Conservation (phyloP, 2,797 vertebrate species). For the Acropternis orthonyx region DNA sequence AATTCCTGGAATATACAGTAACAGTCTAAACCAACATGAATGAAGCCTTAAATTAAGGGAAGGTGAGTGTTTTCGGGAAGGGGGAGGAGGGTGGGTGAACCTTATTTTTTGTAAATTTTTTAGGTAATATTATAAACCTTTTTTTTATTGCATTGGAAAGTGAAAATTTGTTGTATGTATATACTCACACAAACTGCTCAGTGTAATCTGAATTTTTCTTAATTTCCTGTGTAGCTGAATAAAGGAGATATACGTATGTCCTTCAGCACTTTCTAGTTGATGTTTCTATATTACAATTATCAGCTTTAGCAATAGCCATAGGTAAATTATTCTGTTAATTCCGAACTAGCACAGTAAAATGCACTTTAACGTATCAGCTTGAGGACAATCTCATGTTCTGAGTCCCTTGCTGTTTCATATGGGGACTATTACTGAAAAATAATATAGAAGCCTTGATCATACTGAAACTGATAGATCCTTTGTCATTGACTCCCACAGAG, state of each 20-base stretch:
- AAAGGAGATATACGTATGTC: background rate
- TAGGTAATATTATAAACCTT: background rate
- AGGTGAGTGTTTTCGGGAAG: background rate
- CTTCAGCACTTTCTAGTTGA: background rate
- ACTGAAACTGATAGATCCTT: background rate
- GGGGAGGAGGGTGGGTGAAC: fast-evolving
- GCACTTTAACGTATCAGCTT: background rate
- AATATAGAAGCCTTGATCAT: background rate
- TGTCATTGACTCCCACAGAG: background rate
- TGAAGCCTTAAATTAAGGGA: background rate
- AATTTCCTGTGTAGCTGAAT: background rate
- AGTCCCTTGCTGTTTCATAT: background rate
- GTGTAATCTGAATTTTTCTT: background rate
- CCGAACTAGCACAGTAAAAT: background rate
- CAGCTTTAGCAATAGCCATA: background rate
- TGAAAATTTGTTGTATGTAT: background rate
- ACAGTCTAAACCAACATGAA: background rate
- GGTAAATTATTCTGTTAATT: background rate
- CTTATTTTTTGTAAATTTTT: background rate
- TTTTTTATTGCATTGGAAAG: background rate
- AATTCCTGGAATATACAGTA: background rate
- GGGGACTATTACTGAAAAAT: background rate
- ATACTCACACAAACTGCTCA: background rate
- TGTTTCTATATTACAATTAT: background rate
- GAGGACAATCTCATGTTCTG: background rate